Conservation (phyloP, 2,888 invertebrate genomes). For the Plebejus melissa region DNA sequence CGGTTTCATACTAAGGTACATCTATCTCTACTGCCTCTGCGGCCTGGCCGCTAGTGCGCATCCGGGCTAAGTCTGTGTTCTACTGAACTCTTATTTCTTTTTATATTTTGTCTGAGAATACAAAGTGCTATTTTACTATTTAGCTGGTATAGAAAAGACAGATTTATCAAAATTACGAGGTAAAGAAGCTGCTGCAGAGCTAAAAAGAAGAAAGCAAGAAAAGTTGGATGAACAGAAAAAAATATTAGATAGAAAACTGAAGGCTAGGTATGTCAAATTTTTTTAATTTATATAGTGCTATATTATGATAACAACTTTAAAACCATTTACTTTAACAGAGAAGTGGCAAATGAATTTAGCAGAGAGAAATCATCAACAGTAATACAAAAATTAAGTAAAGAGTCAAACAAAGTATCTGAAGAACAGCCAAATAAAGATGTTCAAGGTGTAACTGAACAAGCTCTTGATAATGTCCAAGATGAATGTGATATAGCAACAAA, state of each 20-base stretch:
- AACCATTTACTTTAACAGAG: conserved; percentile 46
- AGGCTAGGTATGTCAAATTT: conserved; percentile 53
- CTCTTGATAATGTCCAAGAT: conserved; percentile 36
- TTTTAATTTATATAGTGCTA: neutral
- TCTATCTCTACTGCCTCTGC: no score
- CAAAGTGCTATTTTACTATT: conserved; percentile 35
- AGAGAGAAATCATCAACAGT: conserved; percentile 56
- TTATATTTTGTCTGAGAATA: neutral
- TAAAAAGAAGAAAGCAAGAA: conserved; percentile 58
- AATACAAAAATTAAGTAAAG: conserved; percentile 46
- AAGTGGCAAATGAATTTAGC: conserved; percentile 65
- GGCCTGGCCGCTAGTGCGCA: no score
- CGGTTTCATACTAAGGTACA: no score
- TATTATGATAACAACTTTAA: neutral
- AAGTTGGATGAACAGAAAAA: conserved; percentile 64
- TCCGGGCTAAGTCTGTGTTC: no score
- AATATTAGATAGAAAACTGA: conserved; percentile 61
- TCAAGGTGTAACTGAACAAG: conserved; percentile 37
- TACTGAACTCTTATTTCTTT: neutral
- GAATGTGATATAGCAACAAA: conserved; percentile 40
- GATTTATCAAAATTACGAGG: conserved; percentile 63
- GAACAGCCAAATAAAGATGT: conserved; percentile 35
- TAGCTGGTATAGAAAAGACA: conserved; percentile 44
- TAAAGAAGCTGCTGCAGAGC: conserved; percentile 57
- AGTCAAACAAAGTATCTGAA: conserved; percentile 38